phyloP scores from a whole-genome alignment of 1,140 invertebrate species.

The Babylonia areolata region DNA sequence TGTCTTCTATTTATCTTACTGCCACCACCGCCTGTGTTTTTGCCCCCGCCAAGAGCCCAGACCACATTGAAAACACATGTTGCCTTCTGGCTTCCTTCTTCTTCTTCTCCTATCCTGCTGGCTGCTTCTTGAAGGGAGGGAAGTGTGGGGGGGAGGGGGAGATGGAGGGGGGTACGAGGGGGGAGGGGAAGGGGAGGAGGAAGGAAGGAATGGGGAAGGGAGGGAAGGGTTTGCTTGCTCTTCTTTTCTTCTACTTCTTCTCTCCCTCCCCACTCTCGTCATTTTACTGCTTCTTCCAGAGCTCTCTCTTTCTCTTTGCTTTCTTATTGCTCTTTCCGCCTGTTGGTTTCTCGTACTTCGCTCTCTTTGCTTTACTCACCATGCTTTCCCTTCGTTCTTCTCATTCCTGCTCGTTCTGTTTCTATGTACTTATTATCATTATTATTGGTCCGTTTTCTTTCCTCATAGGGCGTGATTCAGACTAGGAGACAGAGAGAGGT shows the following conservation, averaged over 20 bases:
- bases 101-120: too few species aligned
- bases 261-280: background rate
- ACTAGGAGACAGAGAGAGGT: background rate
- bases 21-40: constrained; percentile 41
- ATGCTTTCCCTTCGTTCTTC: background rate
- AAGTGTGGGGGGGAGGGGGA: background rate
- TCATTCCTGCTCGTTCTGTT: background rate
- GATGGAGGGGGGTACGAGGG: too few species aligned
- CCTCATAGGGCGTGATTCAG: too few species aligned
- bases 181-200: too few species aligned
- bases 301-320: background rate
- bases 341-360: too few species aligned
- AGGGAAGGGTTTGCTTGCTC: too few species aligned
- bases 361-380: constrained; percentile 16
- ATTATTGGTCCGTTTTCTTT: background rate
- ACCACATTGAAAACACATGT: constrained; percentile 51
- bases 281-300: background rate
- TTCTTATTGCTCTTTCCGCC: background rate
- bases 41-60: constrained; percentile 36
- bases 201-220: too few species aligned
- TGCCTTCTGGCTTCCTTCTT: constrained; percentile 25
- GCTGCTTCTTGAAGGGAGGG: background rate
- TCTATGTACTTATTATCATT: background rate
- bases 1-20: constrained; percentile 54
- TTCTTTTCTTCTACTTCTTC: constrained; percentile 14